phyloP scores from a whole-genome alignment of 1,140 invertebrate species.

The Dysdera silvatica region DNA sequence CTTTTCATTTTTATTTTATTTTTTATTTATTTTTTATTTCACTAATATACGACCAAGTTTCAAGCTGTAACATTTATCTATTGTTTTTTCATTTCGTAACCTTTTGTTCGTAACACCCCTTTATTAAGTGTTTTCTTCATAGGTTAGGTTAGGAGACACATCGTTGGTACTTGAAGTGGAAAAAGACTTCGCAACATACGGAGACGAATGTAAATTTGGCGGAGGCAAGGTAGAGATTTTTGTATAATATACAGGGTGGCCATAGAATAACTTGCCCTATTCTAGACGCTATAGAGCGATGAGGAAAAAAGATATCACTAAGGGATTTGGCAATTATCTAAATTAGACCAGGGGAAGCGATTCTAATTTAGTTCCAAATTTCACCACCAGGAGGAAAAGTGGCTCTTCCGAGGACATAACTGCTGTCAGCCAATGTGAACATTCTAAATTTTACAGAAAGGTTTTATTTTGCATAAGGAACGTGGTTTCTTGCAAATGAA shows the following conservation, averaged over 20 bases:
- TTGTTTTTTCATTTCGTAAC: too few relatives aligned
- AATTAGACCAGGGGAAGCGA: too few relatives aligned
- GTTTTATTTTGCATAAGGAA: too few relatives aligned
- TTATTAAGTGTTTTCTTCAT: neutral
- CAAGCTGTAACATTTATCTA: too few relatives aligned
- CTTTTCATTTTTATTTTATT: neutral
- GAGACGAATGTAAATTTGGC: conserved; percentile 46
- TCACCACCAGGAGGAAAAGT: too few relatives aligned
- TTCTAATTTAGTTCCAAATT: too few relatives aligned
- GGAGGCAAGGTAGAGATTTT: conserved; percentile 41
- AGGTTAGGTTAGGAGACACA: conserved; percentile 43
- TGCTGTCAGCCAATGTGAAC: too few relatives aligned
- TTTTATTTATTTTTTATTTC: neutral
- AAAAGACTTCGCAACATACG: conserved; percentile 42
- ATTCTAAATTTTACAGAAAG: too few relatives aligned
- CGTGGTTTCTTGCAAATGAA: too few relatives aligned
- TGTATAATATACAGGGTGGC: neutral
- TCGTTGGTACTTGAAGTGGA: conserved; percentile 43
- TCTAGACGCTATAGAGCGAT: too few relatives aligned
- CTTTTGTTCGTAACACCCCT: neutral
- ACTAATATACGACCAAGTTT: neutral
- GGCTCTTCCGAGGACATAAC: too few relatives aligned
- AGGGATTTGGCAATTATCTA: neutral
- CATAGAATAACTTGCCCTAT: too few relatives aligned
- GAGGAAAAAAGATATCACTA: neutral